Evolutionary conservation across 2,113 vertebrate species (phyloP).

Genomic region (Vidua chalybeata): DNA sequence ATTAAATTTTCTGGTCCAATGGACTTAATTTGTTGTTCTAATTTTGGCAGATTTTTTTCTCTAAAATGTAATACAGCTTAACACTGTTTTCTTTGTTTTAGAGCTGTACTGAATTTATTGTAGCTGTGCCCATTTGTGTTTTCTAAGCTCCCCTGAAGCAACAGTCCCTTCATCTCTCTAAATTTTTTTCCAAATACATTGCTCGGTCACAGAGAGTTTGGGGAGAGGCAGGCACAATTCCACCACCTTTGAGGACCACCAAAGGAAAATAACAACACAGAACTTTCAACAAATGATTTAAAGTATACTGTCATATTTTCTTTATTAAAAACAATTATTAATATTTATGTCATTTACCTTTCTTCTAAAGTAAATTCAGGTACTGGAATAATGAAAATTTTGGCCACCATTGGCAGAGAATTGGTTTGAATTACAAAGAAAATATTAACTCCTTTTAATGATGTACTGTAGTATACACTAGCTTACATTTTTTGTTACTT

Average conservation of each 20-base stretch:
- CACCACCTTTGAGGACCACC: neutral
- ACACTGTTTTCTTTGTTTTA: conserved; percentile 62
- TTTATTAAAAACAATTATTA: neutral
- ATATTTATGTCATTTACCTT: neutral
- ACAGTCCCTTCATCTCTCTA: conserved; percentile 23
- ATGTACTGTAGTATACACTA: neutral
- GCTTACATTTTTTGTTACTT: neutral
- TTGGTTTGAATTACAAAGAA: neutral
- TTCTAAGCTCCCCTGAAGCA: conserved; percentile 59
- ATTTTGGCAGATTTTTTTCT: conserved; percentile 66
- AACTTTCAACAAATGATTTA: neutral
- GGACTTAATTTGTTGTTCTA: conserved; percentile 70
- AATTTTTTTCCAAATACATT: conserved; percentile 24
- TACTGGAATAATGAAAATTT: neutral
- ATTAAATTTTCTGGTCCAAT: conserved; percentile 71
- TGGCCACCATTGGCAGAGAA: neutral
- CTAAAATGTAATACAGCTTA: conserved; percentile 55
- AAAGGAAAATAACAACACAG: neutral
- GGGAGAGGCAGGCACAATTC: neutral
- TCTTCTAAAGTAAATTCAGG: neutral
- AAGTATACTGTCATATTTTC: neutral
- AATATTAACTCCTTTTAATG: neutral
- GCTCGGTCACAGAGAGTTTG: fast-evolving
- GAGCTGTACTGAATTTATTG: conserved; percentile 49
- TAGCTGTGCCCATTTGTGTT: conserved; percentile 56